Evolutionary conservation across 2,113 vertebrate species (phyloP).

Genomic region (Pseudorasbora parva): DNA sequence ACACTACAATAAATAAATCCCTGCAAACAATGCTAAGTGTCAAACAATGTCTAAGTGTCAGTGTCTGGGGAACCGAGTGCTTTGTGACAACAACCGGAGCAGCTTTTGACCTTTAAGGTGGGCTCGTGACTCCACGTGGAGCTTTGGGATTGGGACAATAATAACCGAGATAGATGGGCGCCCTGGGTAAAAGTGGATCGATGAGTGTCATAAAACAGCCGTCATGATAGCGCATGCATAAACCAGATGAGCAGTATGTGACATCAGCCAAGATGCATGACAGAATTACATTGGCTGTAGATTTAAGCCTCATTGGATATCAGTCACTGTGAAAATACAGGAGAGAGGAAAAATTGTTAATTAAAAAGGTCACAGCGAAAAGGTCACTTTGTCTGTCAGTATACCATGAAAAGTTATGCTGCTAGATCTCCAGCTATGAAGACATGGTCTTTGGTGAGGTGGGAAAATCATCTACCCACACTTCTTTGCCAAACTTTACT

Average conservation of each 20-base stretch:
- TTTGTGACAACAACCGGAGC: conserved; percentile 42
- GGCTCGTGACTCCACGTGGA: conserved; percentile 58
- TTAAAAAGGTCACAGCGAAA: not conserved
- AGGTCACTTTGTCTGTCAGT: not conserved
- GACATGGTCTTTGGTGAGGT: conserved; percentile 11
- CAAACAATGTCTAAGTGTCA: not conserved
- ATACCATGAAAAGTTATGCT: not conserved
- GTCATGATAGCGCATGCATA: conserved; percentile 53
- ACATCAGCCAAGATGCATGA: not conserved
- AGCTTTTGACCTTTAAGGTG: conserved; percentile 61
- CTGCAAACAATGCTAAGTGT: conserved; percentile 48
- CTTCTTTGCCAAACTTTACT: conserved; percentile 14
- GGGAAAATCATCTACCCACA: conserved; percentile 13
- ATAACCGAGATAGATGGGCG: conserved; percentile 64
- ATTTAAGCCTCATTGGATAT: conserved; percentile 7
- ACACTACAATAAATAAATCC: conserved; percentile 33
- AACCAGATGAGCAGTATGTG: conserved; percentile 44
- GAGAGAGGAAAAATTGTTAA: not conserved
- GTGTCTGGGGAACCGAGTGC: conserved; percentile 51
- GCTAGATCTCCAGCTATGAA: not conserved
- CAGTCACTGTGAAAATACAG: not conserved
- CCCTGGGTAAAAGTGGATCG: conserved; percentile 52
- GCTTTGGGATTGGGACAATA: conserved; percentile 55
- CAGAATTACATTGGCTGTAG: conserved; percentile 21
- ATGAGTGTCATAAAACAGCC: conserved; percentile 59